Percentiles rank a stretch among this genome's conserved stretches.
Evolutionary conservation across 2,113 vertebrate genomes (phyloP).

Genomic region (Parotia lawesii): DNA sequence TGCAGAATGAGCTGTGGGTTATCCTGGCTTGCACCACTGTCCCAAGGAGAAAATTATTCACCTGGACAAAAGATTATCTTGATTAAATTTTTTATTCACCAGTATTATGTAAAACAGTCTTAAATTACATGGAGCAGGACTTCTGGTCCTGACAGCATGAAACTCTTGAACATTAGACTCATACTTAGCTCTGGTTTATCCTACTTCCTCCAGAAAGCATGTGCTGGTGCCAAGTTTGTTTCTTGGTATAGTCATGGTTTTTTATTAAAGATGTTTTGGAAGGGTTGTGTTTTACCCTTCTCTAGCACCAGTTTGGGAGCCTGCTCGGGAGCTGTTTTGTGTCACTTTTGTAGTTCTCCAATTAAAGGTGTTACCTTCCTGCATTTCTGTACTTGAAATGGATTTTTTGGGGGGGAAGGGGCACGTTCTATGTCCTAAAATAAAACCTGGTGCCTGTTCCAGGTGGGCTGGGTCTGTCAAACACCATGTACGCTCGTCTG

Average conservation of each 20-base stretch:
- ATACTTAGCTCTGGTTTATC: neutral
- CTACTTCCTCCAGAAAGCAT: neutral
- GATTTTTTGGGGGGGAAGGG: fast-evolving
- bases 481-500: constrained; percentile 91
- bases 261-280: neutral
- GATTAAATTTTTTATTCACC: neutral
- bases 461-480: constrained; percentile 93
- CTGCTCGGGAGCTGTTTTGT: neutral
- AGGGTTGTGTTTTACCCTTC: neutral
- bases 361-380: fast-evolving
- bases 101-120: neutral
- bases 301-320: neutral
- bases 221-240: neutral
- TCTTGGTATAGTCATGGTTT: neutral
- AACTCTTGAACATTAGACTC: neutral
- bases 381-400: neutral
- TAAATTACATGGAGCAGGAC: neutral
- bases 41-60: neutral
- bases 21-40: neutral
- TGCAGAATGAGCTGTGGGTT: neutral
- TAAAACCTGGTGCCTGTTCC: neutral
- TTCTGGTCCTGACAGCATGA: neutral
- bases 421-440: neutral
- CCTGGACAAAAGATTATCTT: neutral
- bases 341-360: neutral